phyloP scores from a whole-genome alignment of 2,888 invertebrate species.

The Hipparchia sbordonii region DNA sequence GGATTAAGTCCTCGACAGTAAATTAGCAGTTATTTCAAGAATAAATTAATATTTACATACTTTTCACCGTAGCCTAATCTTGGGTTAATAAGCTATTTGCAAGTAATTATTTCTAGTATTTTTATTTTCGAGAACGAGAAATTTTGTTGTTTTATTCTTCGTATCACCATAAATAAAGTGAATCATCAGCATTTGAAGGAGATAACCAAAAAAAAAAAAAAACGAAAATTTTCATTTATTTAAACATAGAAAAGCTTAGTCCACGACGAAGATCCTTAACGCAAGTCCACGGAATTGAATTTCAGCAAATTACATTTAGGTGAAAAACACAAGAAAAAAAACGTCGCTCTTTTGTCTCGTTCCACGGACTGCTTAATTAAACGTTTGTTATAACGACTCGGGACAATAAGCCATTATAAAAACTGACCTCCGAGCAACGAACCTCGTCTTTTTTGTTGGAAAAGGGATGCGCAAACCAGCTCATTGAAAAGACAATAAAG shows the following conservation, averaged over 20 bases:
- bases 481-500: neutral
- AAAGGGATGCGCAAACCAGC: neutral
- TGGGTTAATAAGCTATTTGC: too few species aligned
- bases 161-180: too few species aligned
- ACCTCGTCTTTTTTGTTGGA: constrained; percentile 43
- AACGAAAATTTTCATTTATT: neutral
- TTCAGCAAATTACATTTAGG: constrained; percentile 15
- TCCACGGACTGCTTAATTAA: constrained; percentile 57
- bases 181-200: too few species aligned
- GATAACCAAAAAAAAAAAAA: neutral
- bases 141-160: too few species aligned
- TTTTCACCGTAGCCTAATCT: too few species aligned
- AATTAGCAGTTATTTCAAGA: too few species aligned
- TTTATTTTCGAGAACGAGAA: too few species aligned
- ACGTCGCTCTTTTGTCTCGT: constrained; percentile 47
- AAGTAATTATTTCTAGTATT: too few species aligned
- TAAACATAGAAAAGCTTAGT: constrained; percentile 19
- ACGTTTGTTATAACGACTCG: constrained; percentile 60
- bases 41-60: too few species aligned
- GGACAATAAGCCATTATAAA: constrained; percentile 51
- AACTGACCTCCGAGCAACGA: constrained; percentile 45
- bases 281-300: constrained; percentile 16
- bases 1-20: too few species aligned
- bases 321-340: constrained; percentile 25
- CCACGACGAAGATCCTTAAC: constrained; percentile 1